Evolutionary conservation across 2,113 vertebrate genomes (phyloP).

Genomic region (Pomatostomus ruficeps): DNA sequence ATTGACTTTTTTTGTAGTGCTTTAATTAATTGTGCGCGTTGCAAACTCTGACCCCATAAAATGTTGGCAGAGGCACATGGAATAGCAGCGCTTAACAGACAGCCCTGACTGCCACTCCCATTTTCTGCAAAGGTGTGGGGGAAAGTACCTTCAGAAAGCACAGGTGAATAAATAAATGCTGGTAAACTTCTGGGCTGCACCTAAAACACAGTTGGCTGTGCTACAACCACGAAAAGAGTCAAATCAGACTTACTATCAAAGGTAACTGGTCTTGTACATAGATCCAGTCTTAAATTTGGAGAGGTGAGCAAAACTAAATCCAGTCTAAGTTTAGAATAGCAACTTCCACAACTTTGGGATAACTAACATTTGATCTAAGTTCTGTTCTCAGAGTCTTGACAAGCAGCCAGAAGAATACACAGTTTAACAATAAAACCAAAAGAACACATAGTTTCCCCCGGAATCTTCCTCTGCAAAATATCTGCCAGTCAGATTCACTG

Average conservation of each 20-base stretch:
- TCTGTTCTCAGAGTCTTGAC: background rate
- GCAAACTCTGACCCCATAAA: background rate
- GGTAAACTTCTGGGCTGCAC: background rate
- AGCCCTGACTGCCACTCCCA: background rate
- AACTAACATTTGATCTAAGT: background rate
- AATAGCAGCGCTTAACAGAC: background rate
- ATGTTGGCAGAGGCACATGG: background rate
- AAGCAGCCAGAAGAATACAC: background rate
- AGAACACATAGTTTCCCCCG: background rate
- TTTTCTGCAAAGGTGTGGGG: background rate
- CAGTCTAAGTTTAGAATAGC: background rate
- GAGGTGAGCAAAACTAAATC: background rate
- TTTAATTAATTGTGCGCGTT: conserved; percentile 3
- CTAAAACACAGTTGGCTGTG: background rate
- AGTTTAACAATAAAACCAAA: background rate
- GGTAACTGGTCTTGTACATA: background rate
- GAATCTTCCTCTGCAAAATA: background rate
- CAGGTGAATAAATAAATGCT: background rate
- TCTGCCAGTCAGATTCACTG: background rate
- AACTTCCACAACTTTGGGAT: background rate
- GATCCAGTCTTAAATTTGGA: background rate
- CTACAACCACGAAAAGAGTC: background rate
- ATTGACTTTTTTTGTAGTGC: background rate
- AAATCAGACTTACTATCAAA: background rate
- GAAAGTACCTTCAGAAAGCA: background rate